Evolutionary conservation across 2,797 vertebrate species (phyloP).

Genomic region (Gymnothorax reevesii): DNA sequence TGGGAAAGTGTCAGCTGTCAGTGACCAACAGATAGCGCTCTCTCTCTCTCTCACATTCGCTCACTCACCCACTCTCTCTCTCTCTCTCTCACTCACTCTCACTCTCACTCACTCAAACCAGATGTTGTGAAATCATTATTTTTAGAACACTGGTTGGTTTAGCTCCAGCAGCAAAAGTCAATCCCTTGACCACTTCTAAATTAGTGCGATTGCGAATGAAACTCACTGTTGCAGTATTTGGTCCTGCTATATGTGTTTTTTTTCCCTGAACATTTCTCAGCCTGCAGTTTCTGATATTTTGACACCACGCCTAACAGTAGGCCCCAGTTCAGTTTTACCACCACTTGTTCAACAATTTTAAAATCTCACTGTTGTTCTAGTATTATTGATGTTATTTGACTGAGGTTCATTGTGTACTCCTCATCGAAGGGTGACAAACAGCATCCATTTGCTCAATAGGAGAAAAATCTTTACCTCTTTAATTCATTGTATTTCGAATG

Average conservation of each 20-base stretch:
- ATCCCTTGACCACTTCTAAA: neutral
- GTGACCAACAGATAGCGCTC: neutral
- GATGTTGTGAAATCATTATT: neutral
- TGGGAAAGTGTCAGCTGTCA: neutral
- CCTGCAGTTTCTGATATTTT: too few species aligned
- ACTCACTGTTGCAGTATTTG: too few species aligned
- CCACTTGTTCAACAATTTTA: too few species aligned
- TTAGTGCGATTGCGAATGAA: too few species aligned
- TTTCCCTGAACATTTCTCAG: too few species aligned
- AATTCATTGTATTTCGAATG: neutral
- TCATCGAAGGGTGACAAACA: neutral
- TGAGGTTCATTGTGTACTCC: too few species aligned
- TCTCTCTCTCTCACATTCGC: neutral
- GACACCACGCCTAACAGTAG: too few species aligned
- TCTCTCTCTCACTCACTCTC: neutral
- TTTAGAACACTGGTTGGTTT: neutral
- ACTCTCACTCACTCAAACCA: neutral
- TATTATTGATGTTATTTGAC: too few species aligned
- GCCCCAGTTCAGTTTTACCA: too few species aligned
- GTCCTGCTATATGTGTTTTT: too few species aligned
- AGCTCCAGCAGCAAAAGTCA: neutral
- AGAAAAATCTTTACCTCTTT: neutral
- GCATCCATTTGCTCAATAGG: neutral
- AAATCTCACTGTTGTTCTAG: too few species aligned
- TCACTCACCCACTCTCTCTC: neutral